phyloP scores from a whole-genome alignment of 1,140 invertebrate species.

The Leguminivora glycinivorella region DNA sequence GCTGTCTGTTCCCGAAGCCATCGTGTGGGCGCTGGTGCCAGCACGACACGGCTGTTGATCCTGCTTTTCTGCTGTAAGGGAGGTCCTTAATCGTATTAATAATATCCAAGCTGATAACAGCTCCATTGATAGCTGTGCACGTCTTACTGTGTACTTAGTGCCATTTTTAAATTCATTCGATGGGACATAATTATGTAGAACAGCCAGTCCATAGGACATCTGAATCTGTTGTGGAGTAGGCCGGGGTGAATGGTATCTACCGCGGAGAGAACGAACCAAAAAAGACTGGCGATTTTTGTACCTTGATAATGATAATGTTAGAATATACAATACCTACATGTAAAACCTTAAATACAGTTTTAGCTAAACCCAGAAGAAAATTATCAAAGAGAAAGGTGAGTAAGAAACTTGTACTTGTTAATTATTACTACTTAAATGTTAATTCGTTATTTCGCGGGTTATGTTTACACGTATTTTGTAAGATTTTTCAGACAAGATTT shows the following conservation, averaged over 20 bases:
- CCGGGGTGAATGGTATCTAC: no score
- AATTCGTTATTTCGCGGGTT: slow-evolving; percentile 9
- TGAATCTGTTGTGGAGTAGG: no score
- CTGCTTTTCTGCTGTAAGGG: neutral
- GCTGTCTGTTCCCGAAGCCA: slow-evolving; percentile 47
- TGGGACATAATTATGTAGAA: no score
- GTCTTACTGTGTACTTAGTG: no score
- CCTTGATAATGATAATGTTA: neutral
- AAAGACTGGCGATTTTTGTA: neutral
- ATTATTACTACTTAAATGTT: neutral
- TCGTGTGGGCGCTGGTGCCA: slow-evolving; percentile 60
- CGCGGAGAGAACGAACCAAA: neutral
- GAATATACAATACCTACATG: neutral
- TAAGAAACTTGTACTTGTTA: neutral
- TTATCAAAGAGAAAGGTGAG: neutral
- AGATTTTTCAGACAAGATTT: slow-evolving; percentile 1
- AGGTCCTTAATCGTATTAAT: no score
- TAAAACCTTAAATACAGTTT: no score
- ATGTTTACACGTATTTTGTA: slow-evolving; percentile 26
- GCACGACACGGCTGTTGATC: slow-evolving; percentile 54
- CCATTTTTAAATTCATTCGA: no score
- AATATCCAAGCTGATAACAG: no score
- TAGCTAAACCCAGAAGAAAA: neutral
- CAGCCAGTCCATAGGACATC: no score
- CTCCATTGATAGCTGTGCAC: no score